Evolutionary conservation across 2,888 invertebrate genomes (phyloP).

Genomic region (Euzetes globulus): DNA sequence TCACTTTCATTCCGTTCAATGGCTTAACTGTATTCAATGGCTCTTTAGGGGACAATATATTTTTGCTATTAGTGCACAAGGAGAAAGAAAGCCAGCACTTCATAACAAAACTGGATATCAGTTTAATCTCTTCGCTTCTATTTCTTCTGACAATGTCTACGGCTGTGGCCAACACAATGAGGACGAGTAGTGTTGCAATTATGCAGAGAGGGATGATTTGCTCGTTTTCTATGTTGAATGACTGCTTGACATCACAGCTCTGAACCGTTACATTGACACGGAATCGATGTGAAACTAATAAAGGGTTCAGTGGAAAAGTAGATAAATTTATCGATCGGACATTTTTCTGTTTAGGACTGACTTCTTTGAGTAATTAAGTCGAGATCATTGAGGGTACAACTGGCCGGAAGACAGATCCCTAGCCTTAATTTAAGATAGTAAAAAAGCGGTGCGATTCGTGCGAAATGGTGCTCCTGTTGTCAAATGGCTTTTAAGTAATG

Average conservation of each 20-base stretch:
- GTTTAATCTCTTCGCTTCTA: not conserved
- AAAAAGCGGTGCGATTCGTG: constrained; percentile 29
- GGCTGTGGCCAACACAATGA: constrained; percentile 4
- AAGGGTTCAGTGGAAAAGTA: not conserved
- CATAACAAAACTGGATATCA: not conserved
- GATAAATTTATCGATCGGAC: too few species aligned
- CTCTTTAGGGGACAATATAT: constrained; percentile 4
- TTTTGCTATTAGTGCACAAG: not conserved
- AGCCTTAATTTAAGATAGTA: constrained; percentile 29
- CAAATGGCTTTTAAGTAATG: too few species aligned
- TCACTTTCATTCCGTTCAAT: constrained; percentile 27
- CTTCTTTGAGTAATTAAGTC: constrained; percentile 10
- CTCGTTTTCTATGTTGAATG: not conserved
- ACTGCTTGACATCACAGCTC: constrained; percentile 22
- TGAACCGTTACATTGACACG: constrained; percentile 23
- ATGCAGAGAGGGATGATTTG: constrained; percentile 4
- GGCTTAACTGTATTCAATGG: not conserved
- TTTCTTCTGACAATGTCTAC: not conserved
- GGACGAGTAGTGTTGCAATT: not conserved
- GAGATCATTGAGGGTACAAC: constrained; percentile 27
- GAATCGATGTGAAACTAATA: not conserved
- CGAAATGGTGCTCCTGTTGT: constrained; percentile 30
- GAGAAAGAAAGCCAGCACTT: constrained; percentile 27
- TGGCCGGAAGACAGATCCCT: constrained; percentile 33
- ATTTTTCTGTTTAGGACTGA: too few species aligned